Conservation (phyloP, 2,113 vertebrate species). For the Aldabrachelys gigantea region DNA sequence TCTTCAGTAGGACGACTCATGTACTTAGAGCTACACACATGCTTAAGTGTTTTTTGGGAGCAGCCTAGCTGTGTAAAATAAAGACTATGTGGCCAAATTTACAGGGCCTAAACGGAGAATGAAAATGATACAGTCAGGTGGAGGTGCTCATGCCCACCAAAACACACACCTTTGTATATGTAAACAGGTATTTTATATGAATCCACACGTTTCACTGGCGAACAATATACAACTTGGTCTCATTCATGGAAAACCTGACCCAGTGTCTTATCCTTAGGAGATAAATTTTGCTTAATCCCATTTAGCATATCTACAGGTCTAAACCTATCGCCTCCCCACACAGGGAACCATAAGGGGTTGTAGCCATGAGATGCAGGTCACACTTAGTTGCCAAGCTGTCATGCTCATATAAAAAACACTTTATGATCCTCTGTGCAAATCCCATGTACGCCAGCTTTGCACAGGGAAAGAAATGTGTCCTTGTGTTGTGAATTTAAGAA, state of each 20-base stretch:
- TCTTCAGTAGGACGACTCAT: constrained; percentile 20
- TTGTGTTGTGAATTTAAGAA: neutral
- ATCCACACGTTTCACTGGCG: neutral
- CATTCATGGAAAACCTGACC: neutral
- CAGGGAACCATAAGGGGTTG: rapidly evolving
- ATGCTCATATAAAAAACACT: neutral
- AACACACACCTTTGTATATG: neutral
- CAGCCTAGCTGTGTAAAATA: constrained; percentile 5
- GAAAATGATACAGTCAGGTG: neutral
- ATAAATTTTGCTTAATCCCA: neutral
- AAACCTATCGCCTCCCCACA: rapidly evolving
- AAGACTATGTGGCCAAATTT: constrained; percentile 22
- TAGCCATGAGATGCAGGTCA: neutral
- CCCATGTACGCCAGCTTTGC: neutral
- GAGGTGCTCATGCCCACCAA: neutral
- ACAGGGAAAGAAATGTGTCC: neutral
- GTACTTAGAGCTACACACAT: constrained; percentile 2
- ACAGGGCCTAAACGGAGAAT: neutral
- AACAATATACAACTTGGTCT: neutral
- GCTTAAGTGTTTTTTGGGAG: constrained; percentile 22
- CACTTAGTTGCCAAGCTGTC: neutral
- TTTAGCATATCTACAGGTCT: neutral
- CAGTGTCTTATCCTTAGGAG: neutral
- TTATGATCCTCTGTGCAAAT: neutral
- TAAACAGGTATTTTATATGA: neutral